These are phyloP conservation scores for Chionis minor DNA, from an alignment of 2,113 vertebrate genomes.

Conservation along the genomic window DNA sequence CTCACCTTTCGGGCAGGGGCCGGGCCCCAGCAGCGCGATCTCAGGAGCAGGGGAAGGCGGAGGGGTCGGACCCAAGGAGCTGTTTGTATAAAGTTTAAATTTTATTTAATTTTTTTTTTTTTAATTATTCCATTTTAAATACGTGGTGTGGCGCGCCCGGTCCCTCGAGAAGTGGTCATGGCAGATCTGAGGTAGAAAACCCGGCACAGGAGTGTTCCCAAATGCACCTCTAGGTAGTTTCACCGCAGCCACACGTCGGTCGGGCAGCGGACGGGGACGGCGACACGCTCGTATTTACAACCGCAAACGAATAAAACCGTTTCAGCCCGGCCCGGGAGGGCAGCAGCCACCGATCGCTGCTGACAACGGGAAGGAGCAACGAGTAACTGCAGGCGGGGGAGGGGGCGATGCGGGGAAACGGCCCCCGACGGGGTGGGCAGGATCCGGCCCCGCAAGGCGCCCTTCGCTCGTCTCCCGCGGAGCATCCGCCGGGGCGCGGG, in stretches of 20 bases:
- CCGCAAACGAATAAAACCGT: not conserved
- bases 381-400: not conserved
- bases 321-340: constrained; percentile 21
- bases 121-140: constrained; percentile 71
- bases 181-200: constrained; percentile 81
- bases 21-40: rapidly evolving
- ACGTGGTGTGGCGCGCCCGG: constrained; percentile 65
- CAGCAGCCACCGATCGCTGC: constrained; percentile 6
- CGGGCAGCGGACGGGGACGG: not conserved
- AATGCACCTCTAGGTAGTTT: constrained; percentile 80
- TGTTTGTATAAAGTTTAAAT: constrained; percentile 44
- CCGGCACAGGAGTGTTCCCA: constrained; percentile 64
- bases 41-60: not conserved
- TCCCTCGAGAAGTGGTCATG: constrained; percentile 73
- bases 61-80: not conserved
- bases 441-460: not conserved
- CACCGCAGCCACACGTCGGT: constrained; percentile 68
- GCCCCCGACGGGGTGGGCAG: not conserved
- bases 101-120: constrained; percentile 56
- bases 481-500: not conserved
- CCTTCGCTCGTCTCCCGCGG: not conserved
- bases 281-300: constrained; percentile 52
- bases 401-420: not conserved
- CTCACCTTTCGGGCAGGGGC: no score
- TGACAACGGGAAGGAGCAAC: not conserved